A percentile compares a stretch with the other conserved stretches of the same genome.
Evolutionary conservation across 2,888 invertebrate species (phyloP).

Genomic region (Phragmatobia fuliginosa): DNA sequence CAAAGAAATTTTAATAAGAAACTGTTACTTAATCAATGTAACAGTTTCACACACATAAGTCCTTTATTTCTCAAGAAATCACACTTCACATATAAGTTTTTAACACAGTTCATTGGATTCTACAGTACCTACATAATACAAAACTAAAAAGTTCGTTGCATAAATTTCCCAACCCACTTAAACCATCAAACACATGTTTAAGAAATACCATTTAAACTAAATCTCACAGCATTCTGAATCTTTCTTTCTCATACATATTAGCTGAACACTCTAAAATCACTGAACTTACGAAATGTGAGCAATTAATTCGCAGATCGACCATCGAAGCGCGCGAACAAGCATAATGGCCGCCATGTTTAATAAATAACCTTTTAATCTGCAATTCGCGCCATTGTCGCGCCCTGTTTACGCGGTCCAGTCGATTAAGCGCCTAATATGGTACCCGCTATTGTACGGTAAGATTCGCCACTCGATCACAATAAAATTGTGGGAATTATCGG

Average conservation of each 20-base stretch:
- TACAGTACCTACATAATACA: constrained; percentile 6
- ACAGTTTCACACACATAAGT: constrained; percentile 7
- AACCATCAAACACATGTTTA: constrained; percentile 37
- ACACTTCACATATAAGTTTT: constrained; percentile 12
- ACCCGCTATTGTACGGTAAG: constrained; percentile 67
- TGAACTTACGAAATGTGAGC: constrained; percentile 65
- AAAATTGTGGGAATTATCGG: constrained; percentile 80
- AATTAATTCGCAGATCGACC: constrained; percentile 62
- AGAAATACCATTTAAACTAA: constrained; percentile 34
- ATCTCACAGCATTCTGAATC: constrained; percentile 42
- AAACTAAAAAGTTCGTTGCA: constrained; percentile 23
- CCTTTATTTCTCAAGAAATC: constrained; percentile 1
- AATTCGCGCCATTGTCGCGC: constrained; percentile 67
- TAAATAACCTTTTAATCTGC: constrained; percentile 80
- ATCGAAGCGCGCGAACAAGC: constrained; percentile 65
- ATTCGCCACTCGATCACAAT: constrained; percentile 75
- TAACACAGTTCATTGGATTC: constrained; percentile 22
- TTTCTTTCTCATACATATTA: constrained; percentile 71
- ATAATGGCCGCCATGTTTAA: constrained; percentile 76
- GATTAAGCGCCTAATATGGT: constrained; percentile 72
- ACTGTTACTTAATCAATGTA: constrained; percentile 11
- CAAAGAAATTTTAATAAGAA: background rate
- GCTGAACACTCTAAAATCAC: constrained; percentile 56
- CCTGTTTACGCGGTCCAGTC: constrained; percentile 74
- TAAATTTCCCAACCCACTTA: constrained; percentile 25